Conservation (phyloP, 1,140 invertebrate species). For the Tetranychus urticae region DNA sequence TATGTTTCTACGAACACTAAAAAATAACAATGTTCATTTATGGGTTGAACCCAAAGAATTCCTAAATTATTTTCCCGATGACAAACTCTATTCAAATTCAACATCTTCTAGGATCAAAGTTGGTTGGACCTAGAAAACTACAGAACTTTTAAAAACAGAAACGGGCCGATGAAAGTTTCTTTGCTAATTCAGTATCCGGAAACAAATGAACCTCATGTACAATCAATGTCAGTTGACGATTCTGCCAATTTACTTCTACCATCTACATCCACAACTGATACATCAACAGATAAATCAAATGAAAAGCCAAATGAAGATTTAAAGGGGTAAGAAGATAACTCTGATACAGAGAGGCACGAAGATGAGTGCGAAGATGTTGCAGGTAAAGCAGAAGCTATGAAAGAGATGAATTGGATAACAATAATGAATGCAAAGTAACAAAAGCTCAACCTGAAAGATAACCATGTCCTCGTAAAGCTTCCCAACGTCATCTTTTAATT, state of each 20-base stretch:
- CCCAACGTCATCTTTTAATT: slow-evolving; percentile 9
- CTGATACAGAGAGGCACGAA: not conserved
- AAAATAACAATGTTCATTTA: slow-evolving; percentile 39
- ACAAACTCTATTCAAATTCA: slow-evolving; percentile 47
- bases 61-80: slow-evolving; percentile 33
- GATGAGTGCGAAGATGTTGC: not conserved
- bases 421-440: not conserved
- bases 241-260: not conserved
- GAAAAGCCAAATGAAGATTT: not conserved
- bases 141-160: slow-evolving; percentile 29
- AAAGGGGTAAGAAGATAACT: not conserved
- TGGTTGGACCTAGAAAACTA: slow-evolving; percentile 18
- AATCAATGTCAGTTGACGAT: not conserved
- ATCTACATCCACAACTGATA: not conserved
- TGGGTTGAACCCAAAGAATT: slow-evolving; percentile 61
- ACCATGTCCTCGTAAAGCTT: slow-evolving; percentile 7
- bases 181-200: slow-evolving; percentile 27
- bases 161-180: slow-evolving; percentile 30
- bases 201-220: not conserved
- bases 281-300: not conserved
- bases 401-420: not conserved
- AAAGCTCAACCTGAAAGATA: not conserved
- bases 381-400: slow-evolving; percentile 7
- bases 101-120: slow-evolving; percentile 25
- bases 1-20: slow-evolving; percentile 5